Base-by-base conservation (phyloP, 2,888 invertebrate genomes). In the Drosophila cognata region DNA sequence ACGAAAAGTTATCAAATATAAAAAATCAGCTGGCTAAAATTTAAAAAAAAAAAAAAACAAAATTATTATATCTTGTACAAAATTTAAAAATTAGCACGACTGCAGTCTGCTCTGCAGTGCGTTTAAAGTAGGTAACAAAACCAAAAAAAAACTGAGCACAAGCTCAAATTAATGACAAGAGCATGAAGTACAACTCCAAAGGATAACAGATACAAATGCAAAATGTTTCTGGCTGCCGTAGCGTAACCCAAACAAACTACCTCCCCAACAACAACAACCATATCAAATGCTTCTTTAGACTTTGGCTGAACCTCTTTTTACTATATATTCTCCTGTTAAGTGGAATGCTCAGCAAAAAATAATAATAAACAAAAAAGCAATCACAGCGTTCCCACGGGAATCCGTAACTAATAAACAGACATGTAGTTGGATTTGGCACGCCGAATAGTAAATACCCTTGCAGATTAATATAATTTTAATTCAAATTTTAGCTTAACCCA, bases 251-350 rank as follows among this genome's bases (percentile, higher is more conserved):
- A 46, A 71, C 46, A 55, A 56, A 29, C 29, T 41, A 57, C 57
- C 58, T 55, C 57, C 18, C 38, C 48, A 64, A 50, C 38, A 71
- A 50, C 38, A 71, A 55, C 33, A 72, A 74, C 51, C 56, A 52
- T 72, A 71, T 74, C 28, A 71, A 66, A 51, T 59, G 79, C 77
- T 87, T 87, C 56, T 65, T 68, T 89, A 87, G 88, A 82, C 71
- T 80, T 89, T 90, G 90, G 90, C 90, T 86, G 86, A 86, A 90
- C 81, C 89, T 84, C 18, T 79, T 70, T 76, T 57, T 25, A 56
- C 48, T 68, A 41, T 16, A 36, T 62, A 21, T 25, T 66, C 33
- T 29, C 46, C 56, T 57, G 50, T 65, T 58, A 62, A 67, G 28
- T 69, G 56, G 46, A 70, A 62, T 65, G 59, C 50, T 60, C 29